Conservation (phyloP, 2,888 invertebrate species). For the Hirudinaria manillensis region DNA sequence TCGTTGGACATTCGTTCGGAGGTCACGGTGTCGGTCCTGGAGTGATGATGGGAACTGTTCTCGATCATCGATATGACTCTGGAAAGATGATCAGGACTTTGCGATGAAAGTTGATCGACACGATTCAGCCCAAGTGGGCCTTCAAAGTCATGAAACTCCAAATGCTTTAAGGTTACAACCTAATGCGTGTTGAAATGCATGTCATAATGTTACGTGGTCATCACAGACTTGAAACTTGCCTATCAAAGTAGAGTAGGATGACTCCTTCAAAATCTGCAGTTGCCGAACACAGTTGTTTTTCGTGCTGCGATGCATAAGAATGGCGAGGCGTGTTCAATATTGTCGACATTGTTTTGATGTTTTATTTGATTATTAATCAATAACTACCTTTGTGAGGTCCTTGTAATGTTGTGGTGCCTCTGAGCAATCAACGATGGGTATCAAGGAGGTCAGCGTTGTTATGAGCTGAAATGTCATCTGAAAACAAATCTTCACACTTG, state of each 20-base stretch:
- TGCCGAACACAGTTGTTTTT: slow-evolving; percentile 67
- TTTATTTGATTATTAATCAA: too few relatives aligned
- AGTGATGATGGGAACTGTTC: slow-evolving; percentile 49
- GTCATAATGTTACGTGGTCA: too few relatives aligned
- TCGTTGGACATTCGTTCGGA: slow-evolving; percentile 62
- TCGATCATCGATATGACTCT: slow-evolving; percentile 54
- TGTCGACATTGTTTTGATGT: background rate
- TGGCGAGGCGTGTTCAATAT: background rate
- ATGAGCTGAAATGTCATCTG: slow-evolving; percentile 71
- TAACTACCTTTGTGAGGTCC: slow-evolving; percentile 64
- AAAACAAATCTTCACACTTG: slow-evolving; percentile 30
- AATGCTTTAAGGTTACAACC: too few relatives aligned
- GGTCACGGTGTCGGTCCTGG: slow-evolving; percentile 34
- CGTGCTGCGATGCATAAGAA: slow-evolving; percentile 58
- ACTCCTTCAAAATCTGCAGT: slow-evolving; percentile 84
- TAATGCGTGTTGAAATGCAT: background rate
- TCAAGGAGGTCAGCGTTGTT: slow-evolving; percentile 61
- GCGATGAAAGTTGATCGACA: background rate
- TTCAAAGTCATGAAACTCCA: background rate
- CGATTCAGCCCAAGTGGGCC: too few relatives aligned
- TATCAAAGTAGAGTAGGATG: slow-evolving; percentile 75
- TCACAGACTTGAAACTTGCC: slow-evolving; percentile 53
- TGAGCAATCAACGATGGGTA: slow-evolving; percentile 79
- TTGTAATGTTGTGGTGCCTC: slow-evolving; percentile 64
- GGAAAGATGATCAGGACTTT: background rate